phyloP scores from a whole-genome alignment of 1,140 invertebrate genomes.

The Andricus grossulariae region DNA sequence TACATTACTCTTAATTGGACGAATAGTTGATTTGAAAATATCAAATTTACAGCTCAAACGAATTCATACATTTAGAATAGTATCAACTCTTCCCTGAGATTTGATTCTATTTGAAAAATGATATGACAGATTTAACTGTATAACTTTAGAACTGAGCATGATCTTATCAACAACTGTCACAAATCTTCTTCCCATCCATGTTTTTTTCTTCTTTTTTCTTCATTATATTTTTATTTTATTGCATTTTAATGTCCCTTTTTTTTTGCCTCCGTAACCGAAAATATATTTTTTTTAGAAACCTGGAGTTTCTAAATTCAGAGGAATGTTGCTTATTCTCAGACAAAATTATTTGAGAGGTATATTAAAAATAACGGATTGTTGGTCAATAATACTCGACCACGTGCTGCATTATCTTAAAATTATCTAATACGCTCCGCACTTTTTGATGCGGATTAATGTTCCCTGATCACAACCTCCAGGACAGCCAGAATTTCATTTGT shows the following conservation, averaged over 20 bases:
- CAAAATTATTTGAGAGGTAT: too few species aligned
- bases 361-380: too few species aligned
- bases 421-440: neutral
- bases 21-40: neutral
- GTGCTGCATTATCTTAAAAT: neutral
- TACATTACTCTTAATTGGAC: too few species aligned
- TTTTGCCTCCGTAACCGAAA: neutral
- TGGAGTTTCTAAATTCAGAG: neutral
- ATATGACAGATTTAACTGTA: neutral
- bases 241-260: neutral
- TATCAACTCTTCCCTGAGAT: conserved; percentile 2
- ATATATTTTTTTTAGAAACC: neutral
- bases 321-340: neutral
- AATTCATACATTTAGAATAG: neutral
- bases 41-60: neutral
- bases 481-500: conserved; percentile 7
- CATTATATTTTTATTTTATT: neutral
- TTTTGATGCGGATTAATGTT: too few species aligned
- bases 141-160: neutral
- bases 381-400: too few species aligned
- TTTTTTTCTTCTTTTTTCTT: neutral
- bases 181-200: neutral
- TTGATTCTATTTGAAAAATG: neutral
- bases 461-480: neutral
- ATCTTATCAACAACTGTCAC: neutral